Evolutionary conservation across 1,140 invertebrate species (phyloP).

Genomic region (Spodoptera frugiperda): DNA sequence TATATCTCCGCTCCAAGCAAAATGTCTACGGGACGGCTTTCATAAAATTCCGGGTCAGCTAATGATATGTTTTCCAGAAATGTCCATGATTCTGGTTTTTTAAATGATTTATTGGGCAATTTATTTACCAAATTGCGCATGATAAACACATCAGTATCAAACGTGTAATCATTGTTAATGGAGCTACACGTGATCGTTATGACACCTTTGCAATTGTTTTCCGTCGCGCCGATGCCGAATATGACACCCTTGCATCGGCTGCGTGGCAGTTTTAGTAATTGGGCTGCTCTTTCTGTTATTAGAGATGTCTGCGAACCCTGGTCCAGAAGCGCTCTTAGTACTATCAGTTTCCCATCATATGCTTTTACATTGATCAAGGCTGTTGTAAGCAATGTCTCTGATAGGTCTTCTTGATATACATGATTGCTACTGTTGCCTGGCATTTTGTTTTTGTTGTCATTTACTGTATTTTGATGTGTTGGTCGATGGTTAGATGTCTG

Average conservation of each 20-base stretch:
- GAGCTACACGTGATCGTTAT: neutral
- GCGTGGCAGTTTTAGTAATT: neutral
- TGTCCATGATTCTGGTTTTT: conserved; percentile 49
- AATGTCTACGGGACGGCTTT: conserved; percentile 48
- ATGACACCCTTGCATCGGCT: conserved; percentile 1
- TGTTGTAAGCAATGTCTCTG: conserved; percentile 46
- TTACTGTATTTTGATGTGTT: too few relatives aligned
- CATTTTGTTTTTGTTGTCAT: too few relatives aligned
- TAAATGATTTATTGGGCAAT: too few relatives aligned
- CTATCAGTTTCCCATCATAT: conserved; percentile 33
- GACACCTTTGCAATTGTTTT: conserved; percentile 2
- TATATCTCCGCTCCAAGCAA: conserved; percentile 47
- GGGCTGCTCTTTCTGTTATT: conserved; percentile 36
- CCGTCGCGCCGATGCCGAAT: neutral
- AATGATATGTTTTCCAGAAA: conserved; percentile 45
- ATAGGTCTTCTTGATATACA: neutral
- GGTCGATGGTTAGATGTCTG: too few relatives aligned
- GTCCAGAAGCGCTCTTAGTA: conserved; percentile 47
- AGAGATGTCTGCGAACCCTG: conserved; percentile 48
- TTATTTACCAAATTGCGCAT: too few relatives aligned
- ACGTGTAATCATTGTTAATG: too few relatives aligned
- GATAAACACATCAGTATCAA: neutral
- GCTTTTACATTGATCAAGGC: conserved; percentile 47
- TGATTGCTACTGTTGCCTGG: too few relatives aligned
- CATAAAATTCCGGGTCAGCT: conserved; percentile 54